Evolutionary conservation across 2,888 invertebrate species (phyloP), one percentile per base, ranked within the genome.

Genomic region (Drosophila rellima): DNA sequence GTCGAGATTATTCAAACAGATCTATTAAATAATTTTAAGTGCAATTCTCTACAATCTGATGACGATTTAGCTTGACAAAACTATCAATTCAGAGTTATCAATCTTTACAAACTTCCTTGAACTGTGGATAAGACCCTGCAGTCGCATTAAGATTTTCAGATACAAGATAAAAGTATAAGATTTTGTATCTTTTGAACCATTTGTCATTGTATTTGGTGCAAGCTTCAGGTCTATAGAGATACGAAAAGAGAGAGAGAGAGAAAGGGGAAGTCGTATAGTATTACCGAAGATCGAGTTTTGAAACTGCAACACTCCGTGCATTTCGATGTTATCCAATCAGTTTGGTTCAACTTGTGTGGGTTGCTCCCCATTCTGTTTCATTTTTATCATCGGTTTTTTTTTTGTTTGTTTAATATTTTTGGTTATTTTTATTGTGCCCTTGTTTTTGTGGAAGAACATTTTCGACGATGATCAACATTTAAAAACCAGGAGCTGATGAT

Each of bases 401-500:
- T 44, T 54, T 33, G 64, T 70, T 45, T 60, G 31, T 66, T 71
- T 40, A 52, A 72, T 62, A 60, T 66, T 63, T 67, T 77, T 63
- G 67, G 61, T 44, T 18, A 23, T 45, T 76, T 72, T 74, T 59
- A 67, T 75, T 56, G 59, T 72, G 56, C 47, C 26, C 40, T 37
- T 47, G 56, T 47, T 47, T 57, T 56, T 45, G 55, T 33, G 17
- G 3, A 31, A 44, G 47, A 59, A 59, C 40, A 48, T 40, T 50
- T 63, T 63, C 52, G 40, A 57, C 42, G 64, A 57, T 64, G 42
- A 48, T 60, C 65, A 77, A 77, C 55, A 60, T 50, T 31, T 17
- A 20, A 75, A 75, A 75, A 67, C 74, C 78, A 35, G 78, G 74
- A 78, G 74, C 74, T 37, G 48, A 8, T 29, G 51, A 47, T 26